A percentile compares a stretch with the other conserved stretches of the same genome.
Evolutionary conservation across 1,140 invertebrate species (phyloP).

Genomic region (Trinorchestia longiramus): DNA sequence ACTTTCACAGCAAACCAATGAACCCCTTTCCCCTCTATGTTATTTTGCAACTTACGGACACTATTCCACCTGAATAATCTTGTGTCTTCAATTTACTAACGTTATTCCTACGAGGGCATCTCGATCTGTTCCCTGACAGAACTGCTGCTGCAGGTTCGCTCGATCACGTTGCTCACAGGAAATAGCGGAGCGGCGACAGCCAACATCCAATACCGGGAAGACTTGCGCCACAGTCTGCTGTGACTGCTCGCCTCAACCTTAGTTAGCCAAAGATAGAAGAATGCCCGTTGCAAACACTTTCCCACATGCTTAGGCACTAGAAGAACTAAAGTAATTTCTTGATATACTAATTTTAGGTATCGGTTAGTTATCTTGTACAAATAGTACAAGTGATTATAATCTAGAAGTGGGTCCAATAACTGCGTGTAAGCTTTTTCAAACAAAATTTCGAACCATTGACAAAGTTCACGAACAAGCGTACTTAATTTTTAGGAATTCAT

Average conservation of each 20-base stretch:
- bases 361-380: no score
- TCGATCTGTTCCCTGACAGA: background rate
- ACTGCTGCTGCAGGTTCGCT: background rate
- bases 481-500: no score
- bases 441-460: no score
- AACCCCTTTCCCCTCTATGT: no score
- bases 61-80: no score
- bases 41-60: no score
- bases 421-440: no score
- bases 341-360: no score
- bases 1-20: no score
- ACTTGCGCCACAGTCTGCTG: background rate
- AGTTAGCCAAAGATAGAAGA: background rate
- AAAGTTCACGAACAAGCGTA: no score
- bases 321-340: background rate
- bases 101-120: background rate
- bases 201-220: background rate
- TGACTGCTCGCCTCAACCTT: background rate
- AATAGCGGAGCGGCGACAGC: background rate
- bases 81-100: no score
- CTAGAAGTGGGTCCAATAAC: background rate
- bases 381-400: no score
- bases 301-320: background rate
- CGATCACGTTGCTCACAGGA: background rate
- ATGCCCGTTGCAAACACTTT: background rate